These are phyloP conservation scores for Forbesichthys agassizii DNA, from an alignment of 2,113 vertebrate species.

Conservation along the genomic window DNA sequence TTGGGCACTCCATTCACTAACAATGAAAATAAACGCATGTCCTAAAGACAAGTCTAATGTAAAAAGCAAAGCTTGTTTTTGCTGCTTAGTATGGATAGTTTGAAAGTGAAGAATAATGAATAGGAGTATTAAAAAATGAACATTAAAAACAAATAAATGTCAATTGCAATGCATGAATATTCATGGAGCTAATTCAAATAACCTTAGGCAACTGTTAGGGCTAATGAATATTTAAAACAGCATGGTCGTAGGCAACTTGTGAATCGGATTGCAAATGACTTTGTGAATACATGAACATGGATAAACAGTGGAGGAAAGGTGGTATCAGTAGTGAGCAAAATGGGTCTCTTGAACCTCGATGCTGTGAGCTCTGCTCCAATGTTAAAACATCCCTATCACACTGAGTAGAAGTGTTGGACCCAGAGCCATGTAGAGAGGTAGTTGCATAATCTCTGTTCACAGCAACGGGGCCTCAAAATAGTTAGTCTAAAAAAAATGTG, in stretches of 20 bases:
- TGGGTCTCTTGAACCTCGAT: too few relatives aligned
- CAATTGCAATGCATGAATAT: conserved; percentile 74
- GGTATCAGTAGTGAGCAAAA: conserved; percentile 18
- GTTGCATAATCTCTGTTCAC: too few relatives aligned
- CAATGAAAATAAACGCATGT: conserved; percentile 59
- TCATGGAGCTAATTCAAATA: conserved; percentile 76
- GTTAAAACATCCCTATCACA: neutral
- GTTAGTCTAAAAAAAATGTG: neutral
- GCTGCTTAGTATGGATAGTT: conserved; percentile 57
- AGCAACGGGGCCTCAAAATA: neutral
- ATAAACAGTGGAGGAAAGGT: conserved; percentile 68
- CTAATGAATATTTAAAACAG: conserved; percentile 77
- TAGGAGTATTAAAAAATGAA: conserved; percentile 67
- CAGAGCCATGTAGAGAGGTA: too few relatives aligned
- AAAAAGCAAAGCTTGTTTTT: conserved; percentile 68
- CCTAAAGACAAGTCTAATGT: conserved; percentile 50
- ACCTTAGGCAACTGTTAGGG: conserved; percentile 74
- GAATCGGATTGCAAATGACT: conserved; percentile 61
- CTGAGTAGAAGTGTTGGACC: too few relatives aligned
- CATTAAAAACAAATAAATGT: conserved; percentile 78
- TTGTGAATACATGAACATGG: conserved; percentile 57
- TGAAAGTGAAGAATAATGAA: conserved; percentile 61
- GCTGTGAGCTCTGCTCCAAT: conserved; percentile 45
- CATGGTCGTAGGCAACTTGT: conserved; percentile 70
- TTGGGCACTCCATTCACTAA: conserved; percentile 53